phyloP scores from a whole-genome alignment of 2,797 vertebrate species.

The Gorsachius magnificus region DNA sequence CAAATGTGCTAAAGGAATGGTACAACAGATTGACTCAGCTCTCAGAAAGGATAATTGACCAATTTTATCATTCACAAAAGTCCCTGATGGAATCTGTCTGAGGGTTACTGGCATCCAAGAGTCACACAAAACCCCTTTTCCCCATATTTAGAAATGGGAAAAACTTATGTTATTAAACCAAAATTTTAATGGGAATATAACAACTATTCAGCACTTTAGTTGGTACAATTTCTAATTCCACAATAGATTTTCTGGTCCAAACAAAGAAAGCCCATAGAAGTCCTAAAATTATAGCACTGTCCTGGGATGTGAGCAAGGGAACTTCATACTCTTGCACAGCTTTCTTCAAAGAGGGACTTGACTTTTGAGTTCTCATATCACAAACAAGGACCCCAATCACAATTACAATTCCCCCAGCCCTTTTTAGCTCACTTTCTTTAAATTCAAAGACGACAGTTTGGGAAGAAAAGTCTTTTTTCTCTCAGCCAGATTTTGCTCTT shows the following conservation, averaged over 20 bases:
- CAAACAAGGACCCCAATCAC: not conserved
- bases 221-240: not conserved
- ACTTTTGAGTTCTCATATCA: not conserved
- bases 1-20: not conserved
- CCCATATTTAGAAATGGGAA: not conserved
- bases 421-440: not conserved
- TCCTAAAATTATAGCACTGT: not conserved
- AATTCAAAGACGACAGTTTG: not conserved
- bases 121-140: not conserved
- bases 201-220: not conserved
- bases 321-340: not conserved
- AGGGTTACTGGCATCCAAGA: not conserved
- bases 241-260: not conserved
- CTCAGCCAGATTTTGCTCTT: not conserved
- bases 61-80: not conserved
- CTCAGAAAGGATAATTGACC: not conserved
- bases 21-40: not conserved
- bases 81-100: accelerated
- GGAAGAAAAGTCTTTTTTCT: not conserved
- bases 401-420: not conserved
- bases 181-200: not conserved
- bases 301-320: not conserved
- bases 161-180: not conserved
- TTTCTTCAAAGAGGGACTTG: not conserved
- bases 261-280: not conserved